These are phyloP conservation scores for Stenodera caucasica DNA, from an alignment of 2,888 invertebrate genomes.

Conservation along the genomic window DNA sequence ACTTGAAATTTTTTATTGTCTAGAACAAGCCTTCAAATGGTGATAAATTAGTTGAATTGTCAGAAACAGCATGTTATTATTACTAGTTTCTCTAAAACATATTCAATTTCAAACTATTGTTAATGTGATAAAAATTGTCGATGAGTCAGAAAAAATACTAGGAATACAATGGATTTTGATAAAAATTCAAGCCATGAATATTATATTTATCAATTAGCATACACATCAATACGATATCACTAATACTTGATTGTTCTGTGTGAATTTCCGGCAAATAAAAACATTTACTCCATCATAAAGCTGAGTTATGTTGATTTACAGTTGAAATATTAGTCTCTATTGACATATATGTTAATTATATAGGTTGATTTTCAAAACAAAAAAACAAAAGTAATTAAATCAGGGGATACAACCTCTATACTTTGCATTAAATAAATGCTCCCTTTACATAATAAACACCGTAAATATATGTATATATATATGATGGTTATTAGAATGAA, in stretches of 20 bases:
- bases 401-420: conserved; percentile 77
- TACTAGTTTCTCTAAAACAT: no score
- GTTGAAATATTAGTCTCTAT: conserved; percentile 41
- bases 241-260: neutral
- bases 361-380: neutral
- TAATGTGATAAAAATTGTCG: no score
- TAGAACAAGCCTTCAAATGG: no score
- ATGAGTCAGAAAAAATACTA: no score
- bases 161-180: no score
- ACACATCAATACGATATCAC: conserved; percentile 51
- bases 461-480: conserved; percentile 32
- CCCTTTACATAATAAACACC: conserved; percentile 66
- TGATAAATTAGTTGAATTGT: no score
- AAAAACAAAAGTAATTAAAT: conserved; percentile 38
- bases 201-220: conserved; percentile 49
- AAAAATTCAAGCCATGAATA: conserved; percentile 16
- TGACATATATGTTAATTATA: conserved; percentile 57
- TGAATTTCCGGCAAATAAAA: neutral
- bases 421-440: conserved; percentile 90
- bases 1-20: no score
- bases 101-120: no score
- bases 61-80: no score
- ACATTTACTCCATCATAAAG: neutral
- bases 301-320: neutral
- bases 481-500: conserved; percentile 10